Evolutionary conservation across 1,140 invertebrate genomes (phyloP), one percentile per base, ranked within the genome.

Genomic region (Proctacanthus coquilletti): DNA sequence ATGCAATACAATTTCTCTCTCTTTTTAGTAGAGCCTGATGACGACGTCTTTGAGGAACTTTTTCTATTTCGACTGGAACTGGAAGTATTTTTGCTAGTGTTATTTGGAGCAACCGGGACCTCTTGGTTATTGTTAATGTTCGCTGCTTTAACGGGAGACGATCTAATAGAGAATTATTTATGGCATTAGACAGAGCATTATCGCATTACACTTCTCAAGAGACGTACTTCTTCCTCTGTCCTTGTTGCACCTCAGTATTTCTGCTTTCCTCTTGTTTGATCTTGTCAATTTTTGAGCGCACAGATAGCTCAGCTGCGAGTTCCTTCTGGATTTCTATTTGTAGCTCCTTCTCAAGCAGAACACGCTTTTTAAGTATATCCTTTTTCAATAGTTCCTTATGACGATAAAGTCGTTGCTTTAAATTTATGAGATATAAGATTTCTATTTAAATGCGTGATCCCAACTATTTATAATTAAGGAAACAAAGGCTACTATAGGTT

Each of bases 361-460:
- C 81, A 46, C 89, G 65, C 56, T 93, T 93, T 47, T 87, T 85
- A 23, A 91, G 70, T 39, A 95, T 94, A 48, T 93, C 89, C 52
- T 91, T 92, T 59, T 94, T 94, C 14, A 96, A 69, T 42, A 82
- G 62, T 56, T 94, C 89, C 53, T 92, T 94, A 42, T 95, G 87
- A 44, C 49, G 48, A 11, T 56, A 46, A 13, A 60, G 23, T 31
- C 36, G 29, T 8, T 42, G 27, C 36, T 43, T 29, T 21, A 38
- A 40, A 23, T 4, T 8, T 19, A 35, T 35, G 11, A 35, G 19
- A 35, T 18, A 10, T 35, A 27, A 27, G 8, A 27, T 9, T 27
- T 27, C 23, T 27, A 27, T 27, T 27, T 27, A 27, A n/a, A 8
- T 27, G 23, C 23, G 8, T 8, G 13, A 27, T 27, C 23, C 23